Evolutionary conservation across 2,113 vertebrate species (phyloP).

Genomic region (Rousettus leschenaultii): DNA sequence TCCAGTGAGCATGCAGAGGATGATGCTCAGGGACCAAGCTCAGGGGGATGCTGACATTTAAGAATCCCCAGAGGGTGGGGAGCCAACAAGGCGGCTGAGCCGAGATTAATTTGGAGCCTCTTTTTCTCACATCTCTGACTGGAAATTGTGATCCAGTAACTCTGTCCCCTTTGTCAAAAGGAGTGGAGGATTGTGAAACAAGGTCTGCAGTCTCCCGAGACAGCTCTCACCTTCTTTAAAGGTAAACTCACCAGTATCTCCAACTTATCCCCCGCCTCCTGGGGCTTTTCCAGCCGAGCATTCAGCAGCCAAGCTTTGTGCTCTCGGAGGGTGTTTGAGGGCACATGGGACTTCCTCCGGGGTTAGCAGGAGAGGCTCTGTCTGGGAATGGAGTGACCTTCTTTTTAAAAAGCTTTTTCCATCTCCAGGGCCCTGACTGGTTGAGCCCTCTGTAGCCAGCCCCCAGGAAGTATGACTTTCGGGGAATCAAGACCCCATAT

Average conservation of each 20-base stretch:
- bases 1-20: fast-evolving
- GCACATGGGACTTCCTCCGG: fast-evolving
- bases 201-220: neutral
- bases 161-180: neutral
- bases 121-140: neutral
- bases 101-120: neutral
- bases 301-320: neutral
- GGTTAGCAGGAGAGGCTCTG: neutral
- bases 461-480: neutral
- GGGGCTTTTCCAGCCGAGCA: neutral
- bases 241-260: too few relatives aligned
- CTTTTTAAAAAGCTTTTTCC: neutral
- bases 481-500: neutral
- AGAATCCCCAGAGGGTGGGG: neutral
- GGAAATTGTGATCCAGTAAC: neutral
- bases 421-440: neutral
- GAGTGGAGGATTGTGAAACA: neutral
- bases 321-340: fast-evolving
- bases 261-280: fast-evolving
- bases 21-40: neutral
- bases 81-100: neutral
- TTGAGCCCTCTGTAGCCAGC: neutral
- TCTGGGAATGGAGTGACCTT: slow-evolving; percentile 9
- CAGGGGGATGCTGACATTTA: neutral
- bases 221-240: fast-evolving